phyloP scores from a whole-genome alignment of 2,797 vertebrate genomes.

The Loriculus beryllinus region DNA sequence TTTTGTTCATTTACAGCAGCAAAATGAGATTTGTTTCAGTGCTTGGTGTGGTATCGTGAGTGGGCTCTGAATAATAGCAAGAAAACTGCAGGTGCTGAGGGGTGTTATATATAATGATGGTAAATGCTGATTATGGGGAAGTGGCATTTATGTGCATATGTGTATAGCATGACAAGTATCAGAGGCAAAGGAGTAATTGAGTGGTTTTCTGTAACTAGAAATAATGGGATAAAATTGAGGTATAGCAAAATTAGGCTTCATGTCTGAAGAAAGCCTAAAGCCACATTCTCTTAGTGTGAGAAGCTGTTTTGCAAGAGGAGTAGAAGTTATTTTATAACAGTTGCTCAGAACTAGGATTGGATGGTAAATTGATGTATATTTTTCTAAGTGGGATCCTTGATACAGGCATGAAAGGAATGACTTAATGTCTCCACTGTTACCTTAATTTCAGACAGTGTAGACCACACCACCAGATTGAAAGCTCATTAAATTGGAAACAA shows the following conservation, averaged over 20 bases:
- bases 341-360: background rate
- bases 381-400: background rate
- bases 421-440: background rate
- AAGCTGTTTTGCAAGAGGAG: background rate
- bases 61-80: background rate
- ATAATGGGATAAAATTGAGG: background rate
- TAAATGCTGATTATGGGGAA: background rate
- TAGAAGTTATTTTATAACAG: background rate
- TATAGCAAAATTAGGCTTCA: background rate
- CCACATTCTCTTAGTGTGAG: background rate
- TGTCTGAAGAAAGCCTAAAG: background rate
- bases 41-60: background rate
- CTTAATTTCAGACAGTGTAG: background rate
- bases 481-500: background rate
- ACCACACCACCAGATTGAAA: background rate
- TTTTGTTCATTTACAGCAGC: background rate
- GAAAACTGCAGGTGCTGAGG: background rate
- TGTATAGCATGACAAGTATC: rapidly evolving
- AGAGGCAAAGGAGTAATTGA: background rate
- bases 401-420: background rate
- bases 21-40: background rate
- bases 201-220: background rate
- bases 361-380: background rate
- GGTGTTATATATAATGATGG: background rate
- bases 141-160: background rate